These are phyloP conservation scores for Holothuria scabra DNA, from an alignment of 53 echinoderm and acorn worm species.

Conservation along the genomic window DNA sequence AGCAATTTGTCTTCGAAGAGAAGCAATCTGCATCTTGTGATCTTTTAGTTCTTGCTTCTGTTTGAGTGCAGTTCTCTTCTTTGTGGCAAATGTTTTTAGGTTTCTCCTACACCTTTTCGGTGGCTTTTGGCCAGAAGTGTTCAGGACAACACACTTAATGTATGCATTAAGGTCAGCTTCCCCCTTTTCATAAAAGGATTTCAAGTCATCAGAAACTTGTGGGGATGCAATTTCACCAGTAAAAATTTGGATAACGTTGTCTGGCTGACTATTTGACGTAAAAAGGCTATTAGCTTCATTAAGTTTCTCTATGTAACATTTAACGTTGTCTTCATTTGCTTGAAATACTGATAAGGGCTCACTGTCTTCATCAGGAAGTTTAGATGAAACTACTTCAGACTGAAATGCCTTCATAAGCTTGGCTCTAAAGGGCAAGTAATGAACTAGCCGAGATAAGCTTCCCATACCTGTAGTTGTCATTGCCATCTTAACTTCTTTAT, in stretches of 20 bases:
- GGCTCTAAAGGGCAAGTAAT: constrained; percentile 3
- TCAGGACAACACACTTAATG: constrained; percentile 19
- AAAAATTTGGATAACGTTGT: constrained; percentile 7
- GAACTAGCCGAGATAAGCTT: not conserved
- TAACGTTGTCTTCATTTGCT: constrained; percentile 6
- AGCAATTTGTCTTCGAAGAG: constrained; percentile 3
- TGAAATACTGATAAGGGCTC: not conserved
- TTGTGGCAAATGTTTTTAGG: not conserved
- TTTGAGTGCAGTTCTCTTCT: not conserved
- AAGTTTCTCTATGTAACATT: not conserved
- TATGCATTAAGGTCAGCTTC: constrained; percentile 15
- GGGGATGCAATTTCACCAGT: constrained; percentile 28
- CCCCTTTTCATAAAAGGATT: too few species aligned
- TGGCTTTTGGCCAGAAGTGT: constrained; percentile 13
- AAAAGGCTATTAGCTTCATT: not conserved
- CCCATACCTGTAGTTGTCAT: constrained; percentile 34
- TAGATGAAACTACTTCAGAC: not conserved
- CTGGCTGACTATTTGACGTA: too few species aligned
- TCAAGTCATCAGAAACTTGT: too few species aligned
- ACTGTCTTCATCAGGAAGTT: not conserved
- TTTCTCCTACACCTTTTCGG: constrained; percentile 4
- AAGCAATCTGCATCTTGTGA: constrained; percentile 27
- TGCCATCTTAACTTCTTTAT: constrained; percentile 63
- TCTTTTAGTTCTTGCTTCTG: constrained; percentile 18
- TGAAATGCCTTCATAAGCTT: not conserved